These are phyloP conservation scores for Halocaridina rubra DNA, from an alignment of 2,888 invertebrate species.

Conservation along the genomic window DNA sequence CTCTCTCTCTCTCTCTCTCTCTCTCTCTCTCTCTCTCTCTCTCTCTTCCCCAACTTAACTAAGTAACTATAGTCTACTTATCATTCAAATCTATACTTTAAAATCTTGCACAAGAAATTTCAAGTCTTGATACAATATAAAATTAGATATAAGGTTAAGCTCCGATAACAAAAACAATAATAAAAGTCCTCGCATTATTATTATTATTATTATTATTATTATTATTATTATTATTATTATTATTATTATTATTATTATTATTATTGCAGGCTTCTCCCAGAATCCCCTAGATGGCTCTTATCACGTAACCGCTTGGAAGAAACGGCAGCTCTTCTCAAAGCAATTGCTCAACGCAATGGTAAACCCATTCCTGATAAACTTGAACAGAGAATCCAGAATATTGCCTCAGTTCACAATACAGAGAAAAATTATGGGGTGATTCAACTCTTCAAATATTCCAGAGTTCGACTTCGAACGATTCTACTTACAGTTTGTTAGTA, in stretches of 20 bases:
- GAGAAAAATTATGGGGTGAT: constrained; percentile 32
- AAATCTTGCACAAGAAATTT: background rate
- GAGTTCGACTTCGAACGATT: constrained; percentile 24
- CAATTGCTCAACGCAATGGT: constrained; percentile 48
- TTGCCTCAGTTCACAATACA: background rate
- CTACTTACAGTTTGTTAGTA: constrained; percentile 50
- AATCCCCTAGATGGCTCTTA: background rate
- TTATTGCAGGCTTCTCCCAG: background rate
- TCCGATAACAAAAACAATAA: background rate
- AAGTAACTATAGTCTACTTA: background rate
- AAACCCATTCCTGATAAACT: constrained; percentile 27
- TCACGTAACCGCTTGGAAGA: constrained; percentile 39
- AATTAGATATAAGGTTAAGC: background rate
- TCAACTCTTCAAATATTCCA: constrained; percentile 39
- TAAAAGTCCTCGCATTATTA: background rate
- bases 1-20: constrained; percentile 3
- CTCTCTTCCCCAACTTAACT: background rate
- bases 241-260: background rate
- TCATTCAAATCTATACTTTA: background rate
- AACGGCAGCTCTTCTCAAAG: constrained; percentile 30
- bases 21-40: background rate
- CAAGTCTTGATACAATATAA: background rate
- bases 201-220: background rate
- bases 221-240: background rate
- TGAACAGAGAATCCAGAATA: constrained; percentile 20